Percentiles rank a stretch among this genome's conserved stretches.
These are phyloP conservation scores for Drosophila triauraria DNA, from an alignment of 1,140 invertebrate species.

Conservation along the genomic window DNA sequence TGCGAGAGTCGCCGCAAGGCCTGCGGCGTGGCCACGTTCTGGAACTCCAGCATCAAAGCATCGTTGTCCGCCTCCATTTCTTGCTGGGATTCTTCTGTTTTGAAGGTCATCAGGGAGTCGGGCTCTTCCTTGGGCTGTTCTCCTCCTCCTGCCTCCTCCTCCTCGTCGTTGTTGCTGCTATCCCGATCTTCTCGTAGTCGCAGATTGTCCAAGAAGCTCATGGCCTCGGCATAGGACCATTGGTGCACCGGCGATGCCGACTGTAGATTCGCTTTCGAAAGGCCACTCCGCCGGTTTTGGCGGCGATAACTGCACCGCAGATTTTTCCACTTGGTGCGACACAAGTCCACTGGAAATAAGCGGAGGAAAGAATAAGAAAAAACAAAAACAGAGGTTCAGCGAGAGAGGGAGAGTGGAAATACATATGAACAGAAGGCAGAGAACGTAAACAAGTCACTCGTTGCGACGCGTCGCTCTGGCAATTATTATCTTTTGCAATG, in stretches of 20 bases:
- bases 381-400: neutral
- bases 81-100: constrained; percentile 29
- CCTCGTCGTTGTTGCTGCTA: constrained; percentile 51
- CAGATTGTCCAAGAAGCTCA: constrained; percentile 58
- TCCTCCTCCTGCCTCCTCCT: constrained; percentile 16
- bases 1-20: constrained; percentile 70
- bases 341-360: constrained; percentile 58
- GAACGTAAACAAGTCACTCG: constrained; percentile 1
- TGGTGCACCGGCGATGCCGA: constrained; percentile 39
- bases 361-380: neutral
- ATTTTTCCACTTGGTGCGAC: constrained; percentile 73
- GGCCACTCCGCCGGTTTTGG: constrained; percentile 37
- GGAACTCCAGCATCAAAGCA: constrained; percentile 69
- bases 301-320: constrained; percentile 72
- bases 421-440: neutral
- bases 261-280: constrained; percentile 14
- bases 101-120: constrained; percentile 41
- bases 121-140: constrained; percentile 17
- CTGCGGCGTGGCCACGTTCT: constrained; percentile 69
- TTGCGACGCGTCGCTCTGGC: neutral
- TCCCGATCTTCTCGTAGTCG: constrained; percentile 37
- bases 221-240: constrained; percentile 63
- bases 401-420: neutral
- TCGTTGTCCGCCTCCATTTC: constrained; percentile 76
- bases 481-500: constrained; percentile 1